Evolutionary conservation across 2,113 vertebrate genomes (phyloP).

Genomic region (Aplodontia rufa): DNA sequence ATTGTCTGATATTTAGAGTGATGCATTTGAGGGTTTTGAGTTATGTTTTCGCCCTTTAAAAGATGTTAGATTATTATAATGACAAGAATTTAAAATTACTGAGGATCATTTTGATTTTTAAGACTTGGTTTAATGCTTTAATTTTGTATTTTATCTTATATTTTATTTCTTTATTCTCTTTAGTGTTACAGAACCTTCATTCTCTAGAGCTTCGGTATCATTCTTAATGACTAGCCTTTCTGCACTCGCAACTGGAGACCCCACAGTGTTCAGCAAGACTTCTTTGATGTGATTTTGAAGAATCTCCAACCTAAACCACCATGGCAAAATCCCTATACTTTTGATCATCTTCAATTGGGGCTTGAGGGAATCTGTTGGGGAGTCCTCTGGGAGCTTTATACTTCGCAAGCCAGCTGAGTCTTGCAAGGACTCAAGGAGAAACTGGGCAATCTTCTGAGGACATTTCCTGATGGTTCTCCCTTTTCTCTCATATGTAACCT

Average conservation of each 20-base stretch:
- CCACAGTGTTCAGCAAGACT: background rate
- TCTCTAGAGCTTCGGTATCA: background rate
- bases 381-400: background rate
- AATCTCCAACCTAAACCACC: background rate
- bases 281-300: background rate
- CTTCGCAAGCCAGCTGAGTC: background rate
- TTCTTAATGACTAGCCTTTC: background rate
- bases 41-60: background rate
- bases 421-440: background rate
- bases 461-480: no score
- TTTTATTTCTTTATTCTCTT: background rate
- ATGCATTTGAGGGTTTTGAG: background rate
- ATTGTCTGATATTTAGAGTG: background rate
- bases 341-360: background rate
- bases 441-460: no score
- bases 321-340: background rate
- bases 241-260: background rate
- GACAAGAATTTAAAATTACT: background rate
- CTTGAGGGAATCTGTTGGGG: no score
- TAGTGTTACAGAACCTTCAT: background rate
- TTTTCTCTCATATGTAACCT: no score
- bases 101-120: background rate
- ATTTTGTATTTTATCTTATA: background rate
- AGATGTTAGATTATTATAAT: background rate
- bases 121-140: background rate